Percentiles rank a stretch among this genome's conserved stretches.
These are phyloP conservation scores for Ispidina picta DNA, from an alignment of 2,797 vertebrate genomes.

Conservation along the genomic window DNA sequence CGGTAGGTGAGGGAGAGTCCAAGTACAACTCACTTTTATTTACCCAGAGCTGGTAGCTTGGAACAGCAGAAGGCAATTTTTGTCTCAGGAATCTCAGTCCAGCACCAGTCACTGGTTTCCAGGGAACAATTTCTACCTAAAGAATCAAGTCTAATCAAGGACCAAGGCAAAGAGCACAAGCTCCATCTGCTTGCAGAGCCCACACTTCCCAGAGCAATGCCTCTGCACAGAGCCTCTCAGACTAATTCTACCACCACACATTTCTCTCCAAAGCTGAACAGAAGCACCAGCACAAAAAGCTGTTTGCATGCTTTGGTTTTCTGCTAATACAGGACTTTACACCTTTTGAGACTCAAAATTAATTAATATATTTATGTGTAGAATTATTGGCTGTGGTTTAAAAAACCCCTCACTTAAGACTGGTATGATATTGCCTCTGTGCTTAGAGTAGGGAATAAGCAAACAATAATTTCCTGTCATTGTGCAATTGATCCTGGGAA, in stretches of 20 bases:
- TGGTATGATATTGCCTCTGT: neutral
- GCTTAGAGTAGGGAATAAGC: neutral
- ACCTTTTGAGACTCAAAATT: neutral
- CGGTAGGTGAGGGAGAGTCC: fast-evolving
- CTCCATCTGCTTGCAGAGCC: neutral
- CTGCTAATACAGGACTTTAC: neutral
- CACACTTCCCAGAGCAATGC: fast-evolving
- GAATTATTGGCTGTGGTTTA: neutral
- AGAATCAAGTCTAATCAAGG: neutral
- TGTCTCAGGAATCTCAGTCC: neutral
- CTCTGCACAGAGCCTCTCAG: neutral
- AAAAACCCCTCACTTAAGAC: neutral
- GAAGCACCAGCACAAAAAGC: neutral
- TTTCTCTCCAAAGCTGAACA: neutral
- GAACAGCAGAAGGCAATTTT: neutral
- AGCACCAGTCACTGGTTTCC: neutral
- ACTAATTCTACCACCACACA: neutral
- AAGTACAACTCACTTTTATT: neutral
- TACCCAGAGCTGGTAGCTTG: neutral
- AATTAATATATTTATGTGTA: neutral
- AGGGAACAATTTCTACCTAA: neutral
- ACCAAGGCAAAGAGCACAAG: neutral
- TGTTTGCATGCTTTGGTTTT: neutral
- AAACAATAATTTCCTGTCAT: neutral
- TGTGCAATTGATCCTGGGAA: neutral